Base-by-base conservation (phyloP, 2,888 invertebrate genomes). In the Plutella xylostella region DNA sequence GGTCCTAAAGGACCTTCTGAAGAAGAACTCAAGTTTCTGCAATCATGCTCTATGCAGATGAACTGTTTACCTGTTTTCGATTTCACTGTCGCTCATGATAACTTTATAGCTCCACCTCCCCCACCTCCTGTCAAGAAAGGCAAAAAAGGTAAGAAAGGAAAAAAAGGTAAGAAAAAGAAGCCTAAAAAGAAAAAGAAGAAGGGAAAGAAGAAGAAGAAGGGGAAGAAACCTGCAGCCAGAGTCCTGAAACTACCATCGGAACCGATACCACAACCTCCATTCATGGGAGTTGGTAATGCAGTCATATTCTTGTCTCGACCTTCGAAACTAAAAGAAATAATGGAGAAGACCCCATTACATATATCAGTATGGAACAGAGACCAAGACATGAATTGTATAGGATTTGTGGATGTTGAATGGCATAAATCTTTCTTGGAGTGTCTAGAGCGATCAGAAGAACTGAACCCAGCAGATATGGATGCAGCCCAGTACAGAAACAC, bases 341-440 rank as follows among this genome's bases (percentile, higher is more conserved):
- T 83, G 33, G 61, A 52, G 45, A 69, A 75, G 45, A 79, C 82
- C 18, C 82, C 82, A 1, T 68, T 83, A 39, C 68, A 72, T 39
- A 66, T 83, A 5, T 73, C 78, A 9, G 82, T 80, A 1, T 83
- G 82, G 83, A 82, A 83, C 41, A 68, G 80, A 56, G 79, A 82
- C 43, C 68, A 82, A 50, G 66, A 71, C 4, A 65, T 83, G 61
- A 68, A 72, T 39, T 82, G 82, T 43, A 53, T 75, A 33, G 82
- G 80, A 5, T 78, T 76, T 42, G 72, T 72, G 45, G 47, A 66
- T 4, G 66, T 75, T 0, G 61, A 74, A 47, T 83, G 83, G 83
- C 76, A 83, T 28, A 48, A 79, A 47, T 66, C 77, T 1, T 83
- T 82, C 50, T 68, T 76, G 19, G 63, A 72, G 0, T 71, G 74